phyloP scores from a whole-genome alignment of 92 coral and sea anemone genomes.

The Epizoanthus rinbou region DNA sequence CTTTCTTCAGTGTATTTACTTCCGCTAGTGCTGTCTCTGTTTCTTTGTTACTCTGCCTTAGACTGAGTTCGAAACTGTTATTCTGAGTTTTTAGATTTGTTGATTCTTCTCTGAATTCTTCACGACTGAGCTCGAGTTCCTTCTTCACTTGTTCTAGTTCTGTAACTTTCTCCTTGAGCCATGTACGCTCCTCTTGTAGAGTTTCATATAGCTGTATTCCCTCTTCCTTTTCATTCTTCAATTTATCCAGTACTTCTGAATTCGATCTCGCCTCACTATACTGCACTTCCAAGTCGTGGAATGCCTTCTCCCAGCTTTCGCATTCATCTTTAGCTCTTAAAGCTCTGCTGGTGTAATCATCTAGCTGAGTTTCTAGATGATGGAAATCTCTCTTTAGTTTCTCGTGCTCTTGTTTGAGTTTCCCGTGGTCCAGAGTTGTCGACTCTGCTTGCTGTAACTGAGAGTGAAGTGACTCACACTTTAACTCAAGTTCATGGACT shows the following conservation, averaged over 20 bases:
- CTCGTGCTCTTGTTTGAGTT: not conserved
- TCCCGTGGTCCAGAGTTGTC: not conserved
- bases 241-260: not conserved
- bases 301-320: slow-evolving; percentile 6
- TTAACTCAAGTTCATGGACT: slow-evolving; percentile 24
- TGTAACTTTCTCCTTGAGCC: slow-evolving; percentile 35
- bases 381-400: slow-evolving; percentile 8
- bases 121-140: slow-evolving; percentile 23
- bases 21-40: slow-evolving; percentile 1
- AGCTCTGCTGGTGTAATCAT: slow-evolving; percentile 7
- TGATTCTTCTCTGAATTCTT: slow-evolving; percentile 32
- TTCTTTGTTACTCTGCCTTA: not conserved
- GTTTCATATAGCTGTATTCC: slow-evolving; percentile 8
- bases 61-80: not conserved
- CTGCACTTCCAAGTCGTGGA: slow-evolving; percentile 1
- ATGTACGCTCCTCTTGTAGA: slow-evolving; percentile 16
- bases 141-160: slow-evolving; percentile 21
- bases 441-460: slow-evolving; percentile 18
- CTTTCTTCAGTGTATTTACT: not conserved
- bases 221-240: not conserved
- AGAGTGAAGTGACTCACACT: slow-evolving; percentile 23
- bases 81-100: slow-evolving; percentile 14
- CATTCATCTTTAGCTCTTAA: slow-evolving; percentile 48
- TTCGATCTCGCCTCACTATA: not conserved
- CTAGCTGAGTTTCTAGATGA: not conserved